Evolutionary conservation across 2,888 invertebrate species (phyloP), one percentile per base, ranked within the genome.

Genomic region (Pandemis cinnamomeana): DNA sequence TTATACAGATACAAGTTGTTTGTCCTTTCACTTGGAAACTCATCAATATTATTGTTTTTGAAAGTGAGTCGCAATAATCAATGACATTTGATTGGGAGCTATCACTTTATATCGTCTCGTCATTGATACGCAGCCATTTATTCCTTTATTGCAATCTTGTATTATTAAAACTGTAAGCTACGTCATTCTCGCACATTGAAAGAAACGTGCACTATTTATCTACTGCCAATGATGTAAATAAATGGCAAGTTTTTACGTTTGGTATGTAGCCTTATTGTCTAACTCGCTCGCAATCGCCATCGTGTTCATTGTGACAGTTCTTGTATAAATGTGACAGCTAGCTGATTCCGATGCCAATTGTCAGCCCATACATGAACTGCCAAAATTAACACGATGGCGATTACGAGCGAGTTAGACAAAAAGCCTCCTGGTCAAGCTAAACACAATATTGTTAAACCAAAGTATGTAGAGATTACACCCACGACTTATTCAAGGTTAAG

Each of bases 391-490:
- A 20, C 20, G 20, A 20, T 20, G 20, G 20, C 20, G 20, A 20
- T 20, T 20, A 20, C 20, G 20, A 20, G 20, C 20, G 20, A 20
- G 20, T 20, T 20, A 20, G 1, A 20, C 1, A 20, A 20, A 0
- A 20, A 20, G 20, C 20, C 20, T 20, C 20, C 53, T 15, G 13
- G 6, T 53, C n/a, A 53, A 53, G n/a, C n/a, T 6, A 15, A 53
- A 13, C 13, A 53, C 5, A 7, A 53, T 53, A 11, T 5, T 53
- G 51, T 7, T 53, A 53, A 5, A 53, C 2, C 7, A n/a, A 53
- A 53, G 15, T 53, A 53, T 53, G 53, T n/a, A 15, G 53, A 7
- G n/a, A 53, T 53, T 53, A n/a, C 53, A 53, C 53, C 53, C 53
- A 53, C 53, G 53, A n/a, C 4, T n/a, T n/a, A 53, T 53, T 15